phyloP scores from a whole-genome alignment of 1,140 invertebrate genomes.

The Pollicipes pollicipes region DNA sequence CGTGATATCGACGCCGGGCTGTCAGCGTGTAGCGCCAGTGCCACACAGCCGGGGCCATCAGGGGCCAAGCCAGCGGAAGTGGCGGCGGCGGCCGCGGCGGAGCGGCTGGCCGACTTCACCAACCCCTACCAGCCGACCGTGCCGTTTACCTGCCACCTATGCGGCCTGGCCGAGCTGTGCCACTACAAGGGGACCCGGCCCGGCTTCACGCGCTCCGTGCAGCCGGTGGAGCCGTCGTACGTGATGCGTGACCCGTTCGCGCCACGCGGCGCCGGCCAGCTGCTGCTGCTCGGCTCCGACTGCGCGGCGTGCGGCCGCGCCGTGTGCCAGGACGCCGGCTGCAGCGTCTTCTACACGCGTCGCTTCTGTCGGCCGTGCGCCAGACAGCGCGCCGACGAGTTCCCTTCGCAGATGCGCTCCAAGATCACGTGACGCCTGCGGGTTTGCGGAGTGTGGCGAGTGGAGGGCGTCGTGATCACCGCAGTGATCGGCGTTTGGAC shows the following conservation, averaged over 20 bases:
- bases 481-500: too few relatives aligned
- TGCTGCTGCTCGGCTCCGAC: constrained; percentile 52
- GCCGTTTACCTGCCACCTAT: neutral
- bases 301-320: constrained; percentile 44
- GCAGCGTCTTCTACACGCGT: constrained; percentile 58
- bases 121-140: too few relatives aligned
- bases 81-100: too few relatives aligned
- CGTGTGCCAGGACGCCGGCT: constrained; percentile 50
- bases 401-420: constrained; percentile 39
- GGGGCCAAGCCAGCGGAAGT: too few relatives aligned
- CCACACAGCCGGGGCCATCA: too few relatives aligned
- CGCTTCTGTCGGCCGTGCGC: constrained; percentile 53
- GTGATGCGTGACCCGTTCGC: constrained; percentile 67
- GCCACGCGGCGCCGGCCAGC: constrained; percentile 37
- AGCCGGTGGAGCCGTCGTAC: constrained; percentile 27
- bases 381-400: constrained; percentile 33
- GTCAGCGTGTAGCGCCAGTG: too few relatives aligned
- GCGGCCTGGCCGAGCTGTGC: neutral
- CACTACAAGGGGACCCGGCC: neutral
- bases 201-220: neutral
- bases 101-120: too few relatives aligned
- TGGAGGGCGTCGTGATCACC: too few relatives aligned
- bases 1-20: too few relatives aligned
- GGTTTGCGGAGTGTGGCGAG: too few relatives aligned
- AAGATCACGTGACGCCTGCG: neutral